Evolutionary conservation across 2,888 invertebrate genomes (phyloP), one percentile per base, ranked within the genome.

Genomic region (Apamea crenata): DNA sequence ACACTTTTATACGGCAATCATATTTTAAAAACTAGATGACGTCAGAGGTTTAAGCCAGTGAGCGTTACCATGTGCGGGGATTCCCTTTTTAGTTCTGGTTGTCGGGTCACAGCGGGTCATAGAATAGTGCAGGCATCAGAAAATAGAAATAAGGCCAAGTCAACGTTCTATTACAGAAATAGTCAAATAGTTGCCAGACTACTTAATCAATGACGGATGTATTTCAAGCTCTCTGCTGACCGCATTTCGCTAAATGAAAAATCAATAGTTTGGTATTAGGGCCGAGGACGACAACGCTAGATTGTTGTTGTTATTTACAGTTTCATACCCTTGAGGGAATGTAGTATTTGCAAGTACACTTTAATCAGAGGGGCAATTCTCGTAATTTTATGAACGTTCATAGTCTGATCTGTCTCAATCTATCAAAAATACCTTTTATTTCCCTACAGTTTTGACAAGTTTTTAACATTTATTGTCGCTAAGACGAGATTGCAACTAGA

Each of bases 121-220:
- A 68, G 40, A 47, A 61, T n/a, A 53, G n/a, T 16, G 44, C 36
- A 67, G 40, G 21, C 50, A 56, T 40, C 32, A 67, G 47, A 59
- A 68, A 77, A 77, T 78, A 78, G 63, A 78, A 87, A 85, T 80
- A 77, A 78, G 71, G 71, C 40, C 80, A 82, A 78, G 80, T 84
- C 81, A 81, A 83, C 59, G 69, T 56, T 68, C 68, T 68, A 53
- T 61, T 67, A 80, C 68, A 75, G 40, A 71, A 83, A 80, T 81
- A 81, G 70, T 76, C 61, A 71, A 81, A 80, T 81, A 79, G 73
- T 76, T 75, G 73, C 73, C 7, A 74, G 73, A 75, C 75, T 56
- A 63, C 59, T 70, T 76, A 68, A 81, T 70, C 71, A 63, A 74
- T 63, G 72, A 21, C 70, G 68, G 44, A 40, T 82, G 53, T 87